Conservation (phyloP, 2,113 vertebrate species). For the Lagenorhynchus albirostris region DNA sequence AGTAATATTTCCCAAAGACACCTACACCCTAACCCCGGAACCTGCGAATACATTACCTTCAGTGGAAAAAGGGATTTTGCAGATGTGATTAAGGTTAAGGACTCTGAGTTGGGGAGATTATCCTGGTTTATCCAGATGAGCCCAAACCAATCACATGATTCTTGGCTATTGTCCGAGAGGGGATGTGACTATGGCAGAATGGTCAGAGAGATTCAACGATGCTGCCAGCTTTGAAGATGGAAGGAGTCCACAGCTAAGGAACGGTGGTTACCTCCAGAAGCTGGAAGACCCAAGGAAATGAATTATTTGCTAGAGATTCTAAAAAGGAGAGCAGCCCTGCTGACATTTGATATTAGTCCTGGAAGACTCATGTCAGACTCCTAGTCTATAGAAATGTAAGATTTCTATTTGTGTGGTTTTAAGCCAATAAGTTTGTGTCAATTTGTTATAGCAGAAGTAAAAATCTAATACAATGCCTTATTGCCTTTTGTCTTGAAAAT, state of each 20-base stretch:
- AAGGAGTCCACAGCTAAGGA: not conserved
- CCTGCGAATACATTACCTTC: not conserved
- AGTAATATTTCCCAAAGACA: not conserved
- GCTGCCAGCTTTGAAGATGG: not conserved
- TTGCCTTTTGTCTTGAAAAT: not conserved
- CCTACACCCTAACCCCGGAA: rapidly evolving
- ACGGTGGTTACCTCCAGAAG: not conserved
- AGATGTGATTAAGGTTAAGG: not conserved
- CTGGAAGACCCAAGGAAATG: not conserved
- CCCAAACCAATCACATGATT: not conserved
- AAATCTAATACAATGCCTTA: not conserved
- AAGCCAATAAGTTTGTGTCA: not conserved
- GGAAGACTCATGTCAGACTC: rapidly evolving
- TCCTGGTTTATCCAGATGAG: not conserved
- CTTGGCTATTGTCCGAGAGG: not conserved
- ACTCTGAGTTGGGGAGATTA: not conserved
- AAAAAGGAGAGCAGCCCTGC: not conserved
- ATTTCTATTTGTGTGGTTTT: not conserved
- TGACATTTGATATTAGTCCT: not conserved
- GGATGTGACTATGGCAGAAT: rapidly evolving
- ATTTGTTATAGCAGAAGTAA: not conserved
- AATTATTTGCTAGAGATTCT: not conserved
- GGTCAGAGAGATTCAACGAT: rapidly evolving
- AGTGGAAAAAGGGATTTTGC: not conserved
- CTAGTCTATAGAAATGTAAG: not conserved